These are phyloP conservation scores for Drosophila repletoides DNA, from an alignment of 1,140 invertebrate species.

Conservation along the genomic window DNA sequence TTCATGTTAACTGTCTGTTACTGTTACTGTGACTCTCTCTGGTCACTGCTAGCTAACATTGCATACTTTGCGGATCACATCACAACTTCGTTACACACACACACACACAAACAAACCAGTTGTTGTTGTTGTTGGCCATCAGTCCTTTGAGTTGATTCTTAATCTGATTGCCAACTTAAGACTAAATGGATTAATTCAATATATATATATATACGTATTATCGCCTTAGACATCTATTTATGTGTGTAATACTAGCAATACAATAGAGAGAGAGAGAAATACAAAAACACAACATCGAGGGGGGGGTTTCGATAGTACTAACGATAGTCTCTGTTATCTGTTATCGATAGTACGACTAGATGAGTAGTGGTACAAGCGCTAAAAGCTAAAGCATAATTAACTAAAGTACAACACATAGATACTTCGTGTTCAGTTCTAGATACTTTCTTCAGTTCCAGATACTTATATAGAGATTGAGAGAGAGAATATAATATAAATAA, in stretches of 20 bases:
- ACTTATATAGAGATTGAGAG: constrained; percentile 44
- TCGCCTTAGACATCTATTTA: constrained; percentile 32
- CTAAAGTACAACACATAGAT: constrained; percentile 76
- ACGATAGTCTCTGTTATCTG: not conserved
- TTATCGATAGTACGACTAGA: constrained; percentile 1
- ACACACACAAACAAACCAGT: constrained; percentile 46
- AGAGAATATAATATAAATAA: too few species aligned
- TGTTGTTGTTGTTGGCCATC: constrained; percentile 31
- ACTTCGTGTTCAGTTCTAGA: constrained; percentile 39
- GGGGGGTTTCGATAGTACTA: constrained; percentile 29
- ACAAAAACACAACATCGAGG: constrained; percentile 76
- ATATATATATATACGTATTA: too few species aligned
- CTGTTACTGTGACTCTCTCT: not conserved
- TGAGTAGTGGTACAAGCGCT: constrained; percentile 3
- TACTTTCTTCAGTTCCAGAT: constrained; percentile 39
- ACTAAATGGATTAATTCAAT: constrained; percentile 20
- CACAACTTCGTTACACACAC: constrained; percentile 58
- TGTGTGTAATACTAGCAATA: too few species aligned
- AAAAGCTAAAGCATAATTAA: constrained; percentile 36
- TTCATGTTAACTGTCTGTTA: constrained; percentile 9
- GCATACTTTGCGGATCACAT: constrained; percentile 45
- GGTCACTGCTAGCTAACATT: not conserved
- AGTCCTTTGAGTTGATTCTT: constrained; percentile 43
- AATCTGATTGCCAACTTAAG: constrained; percentile 39
- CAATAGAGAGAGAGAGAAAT: too few species aligned